Conservation (phyloP, 2,797 vertebrate species). For the Takifugu ocellatus region DNA sequence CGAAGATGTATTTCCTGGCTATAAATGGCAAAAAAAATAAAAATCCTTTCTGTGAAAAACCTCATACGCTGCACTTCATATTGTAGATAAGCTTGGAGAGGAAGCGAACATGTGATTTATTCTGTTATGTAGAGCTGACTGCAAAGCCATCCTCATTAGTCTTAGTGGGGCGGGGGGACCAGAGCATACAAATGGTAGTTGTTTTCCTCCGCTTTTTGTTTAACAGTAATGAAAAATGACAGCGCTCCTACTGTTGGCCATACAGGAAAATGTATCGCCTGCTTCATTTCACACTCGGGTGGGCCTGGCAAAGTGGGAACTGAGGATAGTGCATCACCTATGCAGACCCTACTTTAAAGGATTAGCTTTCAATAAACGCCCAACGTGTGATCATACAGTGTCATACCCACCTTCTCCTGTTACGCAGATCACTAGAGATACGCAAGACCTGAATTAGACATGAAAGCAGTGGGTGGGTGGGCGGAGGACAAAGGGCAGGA, state of each 20-base stretch:
- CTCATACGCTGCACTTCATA: constrained; percentile 36
- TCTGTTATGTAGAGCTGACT: constrained; percentile 57
- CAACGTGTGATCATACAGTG: constrained; percentile 58
- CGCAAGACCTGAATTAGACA: constrained; percentile 8
- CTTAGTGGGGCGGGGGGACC: constrained; percentile 37
- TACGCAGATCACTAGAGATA: neutral
- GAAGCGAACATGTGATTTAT: constrained; percentile 64
- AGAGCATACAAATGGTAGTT: constrained; percentile 65
- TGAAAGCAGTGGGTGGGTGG: constrained; percentile 6
- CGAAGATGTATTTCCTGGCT: constrained; percentile 31
- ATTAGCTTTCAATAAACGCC: constrained; percentile 69
- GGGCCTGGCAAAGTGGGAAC: constrained; percentile 69
- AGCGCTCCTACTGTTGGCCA: constrained; percentile 64
- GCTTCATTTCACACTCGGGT: constrained; percentile 84
- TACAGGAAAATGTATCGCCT: constrained; percentile 76
- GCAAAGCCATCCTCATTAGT: constrained; percentile 77
- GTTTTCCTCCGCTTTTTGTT: constrained; percentile 74
- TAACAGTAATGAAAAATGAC: constrained; percentile 80
- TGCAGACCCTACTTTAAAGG: constrained; percentile 67
- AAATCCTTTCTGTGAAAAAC: constrained; percentile 24
- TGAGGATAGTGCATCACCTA: constrained; percentile 66
- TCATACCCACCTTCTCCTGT: constrained; percentile 9
- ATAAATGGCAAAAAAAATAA: constrained; percentile 28
- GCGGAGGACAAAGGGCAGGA: constrained; percentile 16
- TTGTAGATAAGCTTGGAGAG: constrained; percentile 46